Base-by-base conservation (phyloP, 2,113 vertebrate genomes). In the Chaenocephalus aceratus region DNA sequence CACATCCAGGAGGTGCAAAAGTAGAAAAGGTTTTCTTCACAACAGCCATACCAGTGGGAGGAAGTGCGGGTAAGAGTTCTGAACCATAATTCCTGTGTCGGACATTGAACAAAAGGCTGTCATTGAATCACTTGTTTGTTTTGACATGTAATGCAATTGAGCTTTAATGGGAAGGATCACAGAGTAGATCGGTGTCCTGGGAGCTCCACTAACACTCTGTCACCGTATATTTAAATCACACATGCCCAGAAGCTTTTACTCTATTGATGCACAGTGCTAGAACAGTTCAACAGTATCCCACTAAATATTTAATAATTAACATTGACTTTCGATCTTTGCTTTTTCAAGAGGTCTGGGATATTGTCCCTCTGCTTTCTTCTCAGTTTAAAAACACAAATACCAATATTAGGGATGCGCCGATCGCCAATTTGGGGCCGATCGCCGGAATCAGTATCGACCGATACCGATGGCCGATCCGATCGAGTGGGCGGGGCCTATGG, bases 21-120 rank as follows among this genome's bases (percentile, higher is more conserved):
- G 96, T 99, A 68, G 98, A 99, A 88, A 99, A 99, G 80, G 96
- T 99, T 52, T 99, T 97, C 95, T 99, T 99, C 86, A 99, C 98
- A 69, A 98, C 98, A 83, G 96, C 98, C 78, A 97, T 99, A 89
- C 98, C 98, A 75, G 96, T 99, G 68, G 93, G 97, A 93, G 96
- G 96, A 91, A 97, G 93, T 87, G 93, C 96, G 93, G 98, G 98
- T 99, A 95, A 90, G 95, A 79, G 6, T 52, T 36, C 8, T 48
- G 2, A 77, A 26, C 61, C 11, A 44, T 75, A 59, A 1, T 14
- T 52, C 21, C n/a, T 54, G 30, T 58, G 61, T 9, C 46, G n/a
- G 54, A 72, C 45, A 0, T 46, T 5, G 11, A 63, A 57, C 49
- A 79, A 70, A 63, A 67, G 4, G 49, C 49, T 82, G 6, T n/a